Conservation (phyloP, 2,797 vertebrate species). For the Paguma larvata region DNA sequence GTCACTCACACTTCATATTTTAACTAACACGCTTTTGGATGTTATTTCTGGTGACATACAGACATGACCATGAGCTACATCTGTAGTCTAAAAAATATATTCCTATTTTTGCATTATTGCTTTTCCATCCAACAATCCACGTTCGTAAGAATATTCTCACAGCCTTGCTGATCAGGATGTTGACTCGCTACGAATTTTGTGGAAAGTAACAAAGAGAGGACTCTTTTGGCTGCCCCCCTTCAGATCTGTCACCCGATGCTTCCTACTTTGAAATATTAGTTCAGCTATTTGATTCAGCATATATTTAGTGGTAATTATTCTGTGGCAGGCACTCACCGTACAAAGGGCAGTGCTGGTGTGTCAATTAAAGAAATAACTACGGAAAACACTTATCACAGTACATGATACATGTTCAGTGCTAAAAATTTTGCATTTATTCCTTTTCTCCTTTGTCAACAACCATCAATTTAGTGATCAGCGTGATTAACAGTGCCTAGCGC, state of each 20-base stretch:
- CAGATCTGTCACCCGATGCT: neutral
- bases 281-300: neutral
- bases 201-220: neutral
- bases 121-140: neutral
- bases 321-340: neutral
- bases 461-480: neutral
- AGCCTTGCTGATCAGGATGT: neutral
- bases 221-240: neutral
- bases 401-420: neutral
- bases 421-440: neutral
- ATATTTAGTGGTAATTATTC: neutral
- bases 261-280: neutral
- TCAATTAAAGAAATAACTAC: neutral
- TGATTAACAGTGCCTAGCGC: neutral
- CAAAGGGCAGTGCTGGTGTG: neutral
- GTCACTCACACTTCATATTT: neutral
- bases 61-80: neutral
- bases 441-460: neutral
- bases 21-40: neutral
- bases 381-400: neutral
- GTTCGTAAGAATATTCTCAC: neutral
- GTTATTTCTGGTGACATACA: neutral
- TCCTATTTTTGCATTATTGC: neutral
- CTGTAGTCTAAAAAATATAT: neutral
- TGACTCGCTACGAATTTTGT: neutral